Percentiles rank a stretch among this genome's conserved stretches.
phyloP scores from a whole-genome alignment of 2,888 invertebrate species.

The Patella ulyssiponensis region DNA sequence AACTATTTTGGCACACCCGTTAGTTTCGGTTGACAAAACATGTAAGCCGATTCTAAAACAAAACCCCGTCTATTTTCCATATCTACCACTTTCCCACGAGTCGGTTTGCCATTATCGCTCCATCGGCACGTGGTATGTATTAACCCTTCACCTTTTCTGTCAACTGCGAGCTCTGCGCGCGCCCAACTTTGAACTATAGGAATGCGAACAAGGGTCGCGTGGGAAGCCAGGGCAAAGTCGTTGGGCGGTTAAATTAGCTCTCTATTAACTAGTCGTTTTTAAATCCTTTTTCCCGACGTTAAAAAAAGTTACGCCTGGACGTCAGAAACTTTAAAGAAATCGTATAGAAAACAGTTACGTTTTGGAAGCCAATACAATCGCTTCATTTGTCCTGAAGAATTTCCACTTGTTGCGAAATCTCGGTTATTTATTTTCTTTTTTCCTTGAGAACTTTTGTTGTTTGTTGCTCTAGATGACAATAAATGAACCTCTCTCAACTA shows the following conservation, averaged over 20 bases:
- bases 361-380: no score
- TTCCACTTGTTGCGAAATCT: no score
- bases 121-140: constrained; percentile 28
- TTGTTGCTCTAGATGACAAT: no score
- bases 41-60: constrained; percentile 14
- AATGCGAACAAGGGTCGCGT: constrained; percentile 12
- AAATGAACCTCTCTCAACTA: no score
- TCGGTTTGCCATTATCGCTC: constrained; percentile 18
- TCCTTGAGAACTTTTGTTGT: no score
- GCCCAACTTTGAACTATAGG: constrained; percentile 9
- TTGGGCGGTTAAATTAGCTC: background rate
- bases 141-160: constrained; percentile 24
- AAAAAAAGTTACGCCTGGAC: no score
- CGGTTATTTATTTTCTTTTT: no score
- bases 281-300: no score
- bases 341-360: no score
- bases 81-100: constrained; percentile 27
- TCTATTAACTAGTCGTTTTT: no score
- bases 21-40: constrained; percentile 9
- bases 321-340: no score
- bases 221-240: background rate
- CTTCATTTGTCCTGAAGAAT: no score
- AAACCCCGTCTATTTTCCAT: constrained; percentile 23
- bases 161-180: constrained; percentile 15
- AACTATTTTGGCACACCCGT: background rate